phyloP scores from a whole-genome alignment of 2,113 vertebrate genomes.

The Pseudorasbora parva region DNA sequence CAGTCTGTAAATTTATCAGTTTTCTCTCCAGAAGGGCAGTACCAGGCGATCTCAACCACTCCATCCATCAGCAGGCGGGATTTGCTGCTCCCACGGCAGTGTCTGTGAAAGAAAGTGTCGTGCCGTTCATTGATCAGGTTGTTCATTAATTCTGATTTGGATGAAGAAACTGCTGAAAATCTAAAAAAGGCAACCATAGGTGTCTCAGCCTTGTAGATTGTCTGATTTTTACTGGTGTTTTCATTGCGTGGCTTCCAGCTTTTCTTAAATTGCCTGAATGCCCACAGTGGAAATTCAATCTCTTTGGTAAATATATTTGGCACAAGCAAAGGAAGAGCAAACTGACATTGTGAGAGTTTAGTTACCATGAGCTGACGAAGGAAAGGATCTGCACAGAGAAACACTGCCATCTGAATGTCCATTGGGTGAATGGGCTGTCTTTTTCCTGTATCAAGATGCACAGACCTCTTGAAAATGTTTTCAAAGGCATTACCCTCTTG shows the following conservation, averaged over 20 bases:
- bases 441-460: neutral
- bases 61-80: conserved; percentile 71
- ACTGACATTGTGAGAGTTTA: conserved; percentile 79
- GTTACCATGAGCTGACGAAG: conserved; percentile 70
- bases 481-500: conserved; percentile 50
- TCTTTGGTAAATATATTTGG: conserved; percentile 62
- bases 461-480: neutral
- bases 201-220: conserved; percentile 66
- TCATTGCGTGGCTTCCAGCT: conserved; percentile 67
- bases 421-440: conserved; percentile 68
- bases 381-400: conserved; percentile 76
- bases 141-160: conserved; percentile 81
- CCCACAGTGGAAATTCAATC: conserved; percentile 75
- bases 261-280: conserved; percentile 73
- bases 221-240: conserved; percentile 60
- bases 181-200: conserved; percentile 76
- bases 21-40: conserved; percentile 70
- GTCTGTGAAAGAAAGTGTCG: conserved; percentile 73
- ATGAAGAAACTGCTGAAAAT: conserved; percentile 72
- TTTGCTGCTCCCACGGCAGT: conserved; percentile 72
- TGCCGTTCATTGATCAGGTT: conserved; percentile 72
- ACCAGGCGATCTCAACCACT: conserved; percentile 81
- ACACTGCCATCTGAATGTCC: conserved; percentile 80
- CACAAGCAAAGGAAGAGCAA: conserved; percentile 77
- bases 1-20: conserved; percentile 73